Conservation (phyloP, 2,797 vertebrate species). For the Notoglanidium macrostoma region DNA sequence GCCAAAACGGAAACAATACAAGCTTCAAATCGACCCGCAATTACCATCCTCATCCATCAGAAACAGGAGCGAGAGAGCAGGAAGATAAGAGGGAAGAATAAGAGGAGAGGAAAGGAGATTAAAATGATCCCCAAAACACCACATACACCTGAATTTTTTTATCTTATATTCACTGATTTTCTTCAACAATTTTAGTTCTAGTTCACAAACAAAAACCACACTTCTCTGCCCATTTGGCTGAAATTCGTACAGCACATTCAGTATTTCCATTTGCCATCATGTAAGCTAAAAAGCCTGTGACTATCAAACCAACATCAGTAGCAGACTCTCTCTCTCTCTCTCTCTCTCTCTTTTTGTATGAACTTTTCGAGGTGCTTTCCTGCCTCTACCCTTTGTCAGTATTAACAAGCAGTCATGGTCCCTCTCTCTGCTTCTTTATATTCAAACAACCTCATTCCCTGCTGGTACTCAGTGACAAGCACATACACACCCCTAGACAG, state of each 20-base stretch:
- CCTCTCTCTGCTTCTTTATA: slow-evolving; percentile 37
- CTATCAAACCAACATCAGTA: slow-evolving; percentile 14
- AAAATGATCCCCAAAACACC: slow-evolving; percentile 10
- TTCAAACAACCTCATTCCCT: slow-evolving; percentile 19
- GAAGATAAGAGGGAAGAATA: slow-evolving; percentile 16
- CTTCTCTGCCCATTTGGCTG: not conserved
- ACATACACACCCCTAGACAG: slow-evolving; percentile 42
- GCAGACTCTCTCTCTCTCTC: not conserved
- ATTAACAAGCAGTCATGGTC: slow-evolving; percentile 58
- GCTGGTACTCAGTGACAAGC: slow-evolving; percentile 40
- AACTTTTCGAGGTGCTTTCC: slow-evolving; percentile 14
- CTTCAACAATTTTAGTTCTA: slow-evolving; percentile 1
- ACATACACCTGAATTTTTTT: not conserved
- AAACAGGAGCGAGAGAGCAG: slow-evolving; percentile 13
- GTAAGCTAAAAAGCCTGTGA: not conserved
- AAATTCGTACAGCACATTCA: slow-evolving; percentile 1
- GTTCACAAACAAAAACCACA: slow-evolving; percentile 14
- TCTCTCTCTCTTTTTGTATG: slow-evolving; percentile 8
- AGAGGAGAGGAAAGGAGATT: slow-evolving; percentile 6
- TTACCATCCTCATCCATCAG: slow-evolving; percentile 59
- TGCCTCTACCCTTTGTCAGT: slow-evolving; percentile 21
- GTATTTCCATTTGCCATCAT: not conserved
- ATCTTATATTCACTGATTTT: slow-evolving; percentile 3
- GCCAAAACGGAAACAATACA: slow-evolving; percentile 57
- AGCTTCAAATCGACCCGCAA: slow-evolving; percentile 56